Evolutionary conservation across 2,888 invertebrate species (phyloP).

Genomic region (Thyatira batis): DNA sequence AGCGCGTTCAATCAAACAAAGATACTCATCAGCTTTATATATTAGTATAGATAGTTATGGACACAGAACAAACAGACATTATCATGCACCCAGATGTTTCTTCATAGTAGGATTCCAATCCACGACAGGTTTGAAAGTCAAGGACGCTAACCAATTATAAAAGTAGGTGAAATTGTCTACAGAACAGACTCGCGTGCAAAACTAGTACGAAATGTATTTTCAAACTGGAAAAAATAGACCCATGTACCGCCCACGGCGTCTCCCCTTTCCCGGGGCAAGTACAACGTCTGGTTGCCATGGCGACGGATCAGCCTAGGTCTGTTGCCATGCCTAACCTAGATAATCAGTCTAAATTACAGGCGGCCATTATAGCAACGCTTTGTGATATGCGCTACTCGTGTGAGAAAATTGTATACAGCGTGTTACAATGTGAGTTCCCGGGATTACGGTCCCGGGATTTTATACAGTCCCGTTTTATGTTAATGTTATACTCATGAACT

Average conservation of each 20-base stretch:
- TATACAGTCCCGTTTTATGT: not conserved
- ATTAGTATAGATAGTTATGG: too few relatives aligned
- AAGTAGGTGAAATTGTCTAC: too few relatives aligned
- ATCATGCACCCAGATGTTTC: too few relatives aligned
- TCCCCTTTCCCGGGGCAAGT: not conserved
- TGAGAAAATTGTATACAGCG: not conserved
- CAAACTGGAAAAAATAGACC: not conserved
- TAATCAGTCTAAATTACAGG: not conserved
- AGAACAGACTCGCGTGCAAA: too few relatives aligned
- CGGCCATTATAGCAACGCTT: not conserved
- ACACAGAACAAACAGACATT: too few relatives aligned
- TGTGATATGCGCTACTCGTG: not conserved
- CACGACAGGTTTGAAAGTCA: too few relatives aligned
- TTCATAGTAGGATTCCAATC: too few relatives aligned
- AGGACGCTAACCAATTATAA: too few relatives aligned
- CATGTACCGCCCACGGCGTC: not conserved
- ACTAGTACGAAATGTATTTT: too few relatives aligned
- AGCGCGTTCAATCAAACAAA: too few relatives aligned
- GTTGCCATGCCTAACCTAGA: not conserved
- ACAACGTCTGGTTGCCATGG: not conserved
- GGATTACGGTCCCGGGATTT: not conserved
- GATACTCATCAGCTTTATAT: too few relatives aligned
- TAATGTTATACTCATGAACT: too few relatives aligned
- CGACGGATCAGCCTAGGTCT: not conserved
- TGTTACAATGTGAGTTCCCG: not conserved